phyloP scores from a whole-genome alignment of 2,797 vertebrate species.

The Acrocephalus scirpaceus region DNA sequence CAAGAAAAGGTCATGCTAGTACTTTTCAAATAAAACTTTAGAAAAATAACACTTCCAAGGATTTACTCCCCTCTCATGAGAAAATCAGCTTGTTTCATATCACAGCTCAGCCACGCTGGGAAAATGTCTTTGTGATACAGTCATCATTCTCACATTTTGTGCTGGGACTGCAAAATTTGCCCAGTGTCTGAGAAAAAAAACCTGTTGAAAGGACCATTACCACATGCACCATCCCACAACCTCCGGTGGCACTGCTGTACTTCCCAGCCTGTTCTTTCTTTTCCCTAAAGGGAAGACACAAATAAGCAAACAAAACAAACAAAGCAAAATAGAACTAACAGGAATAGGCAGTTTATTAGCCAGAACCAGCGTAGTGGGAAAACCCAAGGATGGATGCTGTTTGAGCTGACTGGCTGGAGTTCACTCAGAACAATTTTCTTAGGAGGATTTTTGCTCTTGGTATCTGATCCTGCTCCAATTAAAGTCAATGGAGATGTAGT shows the following conservation, averaged over 20 bases:
- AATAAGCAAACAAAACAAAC: constrained; percentile 23
- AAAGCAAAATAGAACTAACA: neutral
- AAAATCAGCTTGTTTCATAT: constrained; percentile 58
- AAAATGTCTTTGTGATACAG: constrained; percentile 59
- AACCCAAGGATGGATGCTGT: neutral
- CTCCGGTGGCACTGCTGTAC: neutral
- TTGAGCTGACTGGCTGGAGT: neutral
- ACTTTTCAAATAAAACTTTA: constrained; percentile 73
- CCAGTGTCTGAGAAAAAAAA: neutral
- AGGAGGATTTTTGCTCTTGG: neutral
- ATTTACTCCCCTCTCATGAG: constrained; percentile 48
- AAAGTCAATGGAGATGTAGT: neutral
- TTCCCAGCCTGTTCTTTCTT: neutral
- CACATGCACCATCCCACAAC: neutral
- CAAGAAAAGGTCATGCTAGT: constrained; percentile 69
- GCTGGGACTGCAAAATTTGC: neutral
- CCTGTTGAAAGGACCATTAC: neutral
- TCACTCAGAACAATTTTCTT: constrained; percentile 9
- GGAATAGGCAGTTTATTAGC: neutral
- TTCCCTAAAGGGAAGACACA: constrained; percentile 41
- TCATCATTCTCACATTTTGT: constrained; percentile 49
- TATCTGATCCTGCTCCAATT: neutral
- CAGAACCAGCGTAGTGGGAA: neutral
- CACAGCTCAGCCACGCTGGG: constrained; percentile 33
- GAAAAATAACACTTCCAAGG: constrained; percentile 61